Percentiles rank a stretch among this genome's conserved stretches.
phyloP scores from a whole-genome alignment of 1,140 invertebrate species.

The Micrasema minimum region DNA sequence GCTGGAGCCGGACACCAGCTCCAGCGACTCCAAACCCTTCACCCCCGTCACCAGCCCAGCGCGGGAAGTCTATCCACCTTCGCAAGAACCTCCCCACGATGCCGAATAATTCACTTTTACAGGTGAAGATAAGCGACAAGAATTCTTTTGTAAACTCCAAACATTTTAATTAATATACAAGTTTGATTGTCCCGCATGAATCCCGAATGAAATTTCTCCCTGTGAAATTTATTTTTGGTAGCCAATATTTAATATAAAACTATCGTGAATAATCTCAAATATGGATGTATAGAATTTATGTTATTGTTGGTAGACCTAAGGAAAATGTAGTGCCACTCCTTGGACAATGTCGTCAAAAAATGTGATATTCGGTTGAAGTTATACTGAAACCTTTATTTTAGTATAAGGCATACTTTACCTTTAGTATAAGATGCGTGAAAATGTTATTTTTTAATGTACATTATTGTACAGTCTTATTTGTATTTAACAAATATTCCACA shows the following conservation, averaged over 20 bases:
- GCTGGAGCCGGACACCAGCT: constrained; percentile 41
- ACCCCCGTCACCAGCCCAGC: constrained; percentile 42
- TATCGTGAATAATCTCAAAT: no score
- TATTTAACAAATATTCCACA: constrained; percentile 9
- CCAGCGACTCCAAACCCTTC: constrained; percentile 38
- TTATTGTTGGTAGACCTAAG: background rate
- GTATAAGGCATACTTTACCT: constrained; percentile 10
- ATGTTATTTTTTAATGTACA: constrained; percentile 14
- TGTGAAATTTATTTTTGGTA: background rate
- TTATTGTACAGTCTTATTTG: constrained; percentile 3
- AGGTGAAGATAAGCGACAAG: no score
- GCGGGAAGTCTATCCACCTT: background rate
- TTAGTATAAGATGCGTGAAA: constrained; percentile 13
- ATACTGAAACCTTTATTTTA: constrained; percentile 9
- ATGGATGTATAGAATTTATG: background rate
- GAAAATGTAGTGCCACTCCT: constrained; percentile 18
- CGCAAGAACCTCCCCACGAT: constrained; percentile 41
- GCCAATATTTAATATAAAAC: no score
- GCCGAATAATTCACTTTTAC: background rate
- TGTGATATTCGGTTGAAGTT: constrained; percentile 43
- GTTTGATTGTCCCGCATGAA: background rate
- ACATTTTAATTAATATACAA: background rate
- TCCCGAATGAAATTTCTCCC: background rate
- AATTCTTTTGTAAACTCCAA: no score
- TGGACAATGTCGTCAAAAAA: constrained; percentile 33